Evolutionary conservation across 2,888 invertebrate genomes (phyloP), one percentile per base, ranked within the genome.

Genomic region (Diabrotica balteata): DNA sequence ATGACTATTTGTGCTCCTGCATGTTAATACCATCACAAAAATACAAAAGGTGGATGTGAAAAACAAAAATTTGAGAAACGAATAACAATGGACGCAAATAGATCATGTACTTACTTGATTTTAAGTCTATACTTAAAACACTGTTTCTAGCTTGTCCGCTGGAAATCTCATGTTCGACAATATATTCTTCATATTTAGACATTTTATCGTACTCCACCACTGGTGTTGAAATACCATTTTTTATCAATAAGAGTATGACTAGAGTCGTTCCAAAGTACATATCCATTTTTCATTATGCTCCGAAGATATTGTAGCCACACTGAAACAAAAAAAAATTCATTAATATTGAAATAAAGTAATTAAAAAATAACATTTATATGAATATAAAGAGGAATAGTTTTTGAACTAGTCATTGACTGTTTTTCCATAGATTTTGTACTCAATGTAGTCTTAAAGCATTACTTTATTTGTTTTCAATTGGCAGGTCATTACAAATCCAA

Each of bases 161-260:
- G 58, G 88, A 86, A 62, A 90, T 86, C 76, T 89, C 87, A 76
- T 90, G 90, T 76, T 90, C 90, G 67, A 90, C 84, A 75, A 86
- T 84, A 83, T 89, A 90, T 80, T 90, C 89, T 79, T 90, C 89
- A 75, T 82, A 82, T 44, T 79, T 79, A 5, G 77, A 63, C 17
- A 76, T 74, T 57, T 76, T 76, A 72, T 78, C 77, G 70, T 77
- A 68, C 43, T 77, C 76, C 62, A 75, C 71, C 46, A 76, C 71
- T 58, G 79, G 78, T 62, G 74, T 75, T 59, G 69, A 65, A 52
- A 53, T 62, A 59, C 72, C 72, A 58, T 44, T 70, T 72, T 57
- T 63, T 67, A 73, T 60, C 60, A 72, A 54, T 52, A 72, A 63
- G 50, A 68, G 51, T 42, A 75, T 47, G 66, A 68, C 64, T 45